Base-by-base conservation (phyloP, 2,888 invertebrate species). In the Andrena chrysosceles region DNA sequence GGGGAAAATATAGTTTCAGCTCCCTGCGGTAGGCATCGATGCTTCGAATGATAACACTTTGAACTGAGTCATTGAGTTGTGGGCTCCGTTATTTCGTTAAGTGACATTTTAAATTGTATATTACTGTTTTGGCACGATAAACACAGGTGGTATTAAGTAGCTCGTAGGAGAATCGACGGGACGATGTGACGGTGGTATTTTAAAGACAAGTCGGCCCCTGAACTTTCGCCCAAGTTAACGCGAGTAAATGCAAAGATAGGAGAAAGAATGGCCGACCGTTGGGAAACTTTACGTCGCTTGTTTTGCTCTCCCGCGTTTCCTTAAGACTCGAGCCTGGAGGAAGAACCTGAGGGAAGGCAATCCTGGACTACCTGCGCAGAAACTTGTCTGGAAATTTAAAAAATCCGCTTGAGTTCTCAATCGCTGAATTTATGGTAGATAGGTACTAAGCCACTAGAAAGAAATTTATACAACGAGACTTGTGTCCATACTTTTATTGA, bases 371-470 rank as follows among this genome's bases (percentile, higher is more conserved):
- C 49, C 62, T 70, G 76, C 63, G 35, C 69, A 20, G 81, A 67
- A 74, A 81, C 74, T 81, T 73, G 81, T 70, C 81, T 69, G 74
- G 74, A 74, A 81, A 80, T 80, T 80, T 73, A 74, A 60, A 81
- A 80, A 74, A 79, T 67, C 60, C 60, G 60, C 31, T 52, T 20
- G 16, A 26, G 6, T 66, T 67, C 69, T 49, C 56, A 62, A 62
- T 62, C 66, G 48, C 63, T 13, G 72, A 35, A 63, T 63, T 48
- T 56, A n/a, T 52, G 35, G 13, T 8, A 16, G 1, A 16, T 16
- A 33, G 29, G 33, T 16, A 56, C 35, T 1, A 3, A n/a, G 20
- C 49, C 56, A 59, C 64, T 20, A 31, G 5, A 3, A 16, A 5
- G 10, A 8, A 63, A 62, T 16, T 48, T 42, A 26, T 13, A 23